Evolutionary conservation across 1,140 invertebrate species (phyloP), one percentile per base, ranked within the genome.

Genomic region (Megalonaias nervosa): DNA sequence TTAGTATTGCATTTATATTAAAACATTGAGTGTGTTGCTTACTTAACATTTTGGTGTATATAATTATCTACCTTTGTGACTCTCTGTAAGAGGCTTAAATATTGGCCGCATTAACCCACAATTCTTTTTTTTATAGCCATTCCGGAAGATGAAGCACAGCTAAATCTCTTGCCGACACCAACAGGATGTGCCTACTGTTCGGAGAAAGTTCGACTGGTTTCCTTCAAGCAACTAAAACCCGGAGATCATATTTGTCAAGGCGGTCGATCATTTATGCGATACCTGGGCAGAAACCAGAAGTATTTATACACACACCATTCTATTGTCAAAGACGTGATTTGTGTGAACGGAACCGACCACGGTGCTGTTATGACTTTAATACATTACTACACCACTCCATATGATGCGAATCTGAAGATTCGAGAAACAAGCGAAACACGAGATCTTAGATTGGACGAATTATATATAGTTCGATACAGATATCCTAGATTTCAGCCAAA

Each of bases 381-480:
- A 3, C 73, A 75, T 16, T 75, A 67, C 31, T 58, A 48, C 38
- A 31, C 73, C 13, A 68, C 73, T 19, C 66, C 73, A 19, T 75
- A 60, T 17, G 73, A 68, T n/a, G 1, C 26, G 23, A 31, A 38
- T 15, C n/a, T 67, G 15, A 19, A 48, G 26, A 61, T 75, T 26
- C 73, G 26, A 48, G 66, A 68, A 23, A 75, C 64, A 5, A 60
- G 56, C 5, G 58, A 67, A n/a, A 23, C 68, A 19, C 17, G 58
- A 58, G 66, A 68, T 57, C 57, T 75, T 21, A 55, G 55, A 15
- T 38, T 48, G 14, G 1, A 75, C 19, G 65, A 75, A 60, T 19
- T 75, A 19, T 61, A 68, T 57, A 61, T 68, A 21, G 26, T 75
- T 17, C 73, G 64, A 26, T 75, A 75, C 66, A 67, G 66, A 21